Percentiles rank a stretch among this genome's conserved stretches.
These are phyloP conservation scores for Machimus atricapillus DNA, from an alignment of 2,888 invertebrate species.

Conservation along the genomic window DNA sequence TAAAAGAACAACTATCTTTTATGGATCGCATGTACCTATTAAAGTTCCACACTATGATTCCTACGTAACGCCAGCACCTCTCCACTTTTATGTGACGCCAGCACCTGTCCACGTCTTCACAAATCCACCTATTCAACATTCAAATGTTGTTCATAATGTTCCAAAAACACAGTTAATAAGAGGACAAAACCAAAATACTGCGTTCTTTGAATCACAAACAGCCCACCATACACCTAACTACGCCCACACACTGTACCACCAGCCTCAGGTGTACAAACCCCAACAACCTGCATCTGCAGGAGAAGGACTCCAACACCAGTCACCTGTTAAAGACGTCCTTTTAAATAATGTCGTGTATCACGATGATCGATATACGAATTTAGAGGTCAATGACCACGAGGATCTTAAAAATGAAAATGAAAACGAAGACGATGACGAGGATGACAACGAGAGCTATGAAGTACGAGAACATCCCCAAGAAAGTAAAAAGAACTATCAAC, in stretches of 20 bases:
- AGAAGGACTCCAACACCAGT: neutral
- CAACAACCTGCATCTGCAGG: neutral
- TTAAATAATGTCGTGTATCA: slow-evolving; percentile 37
- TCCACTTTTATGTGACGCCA: neutral
- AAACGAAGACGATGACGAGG: slow-evolving; percentile 18
- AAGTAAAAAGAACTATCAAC: neutral
- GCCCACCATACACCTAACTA: neutral
- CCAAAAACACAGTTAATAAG: neutral
- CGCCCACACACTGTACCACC: neutral
- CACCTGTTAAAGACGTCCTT: neutral
- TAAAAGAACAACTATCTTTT: neutral
- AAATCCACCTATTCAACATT: neutral
- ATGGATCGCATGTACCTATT: neutral
- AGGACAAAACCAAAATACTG: neutral
- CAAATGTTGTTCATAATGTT: neutral
- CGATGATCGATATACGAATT: neutral
- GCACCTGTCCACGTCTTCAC: neutral
- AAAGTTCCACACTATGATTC: slow-evolving; percentile 21
- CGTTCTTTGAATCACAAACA: neutral
- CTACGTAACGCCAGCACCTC: neutral
- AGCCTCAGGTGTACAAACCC: neutral
- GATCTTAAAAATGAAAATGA: neutral
- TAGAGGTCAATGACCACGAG: slow-evolving; percentile 7
- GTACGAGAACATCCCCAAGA: slow-evolving; percentile 29
- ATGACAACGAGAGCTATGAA: slow-evolving; percentile 22